Evolutionary conservation across 2,113 vertebrate genomes (phyloP), one percentile per base, ranked within the genome.

Genomic region (Clarias gariepinus): DNA sequence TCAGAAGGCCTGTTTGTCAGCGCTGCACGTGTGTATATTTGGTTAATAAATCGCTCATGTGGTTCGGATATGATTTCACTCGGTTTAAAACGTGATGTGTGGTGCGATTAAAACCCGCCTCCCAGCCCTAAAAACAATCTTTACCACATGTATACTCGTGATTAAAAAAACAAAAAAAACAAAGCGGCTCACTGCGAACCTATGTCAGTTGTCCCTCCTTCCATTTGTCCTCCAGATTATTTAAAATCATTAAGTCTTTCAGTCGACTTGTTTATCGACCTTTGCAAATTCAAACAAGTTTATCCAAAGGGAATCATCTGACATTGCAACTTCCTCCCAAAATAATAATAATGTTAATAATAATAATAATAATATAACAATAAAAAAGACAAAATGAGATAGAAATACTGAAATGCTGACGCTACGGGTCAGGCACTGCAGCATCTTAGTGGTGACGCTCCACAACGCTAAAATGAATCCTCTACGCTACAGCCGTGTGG

Each of bases 121-220:
- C 86, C 41, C 83, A 79, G 53, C 87, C 57, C 87, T 78, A 82
- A 89, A 90, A 85, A 89, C 69, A 81, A 53, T 89, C 68, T 87
- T 79, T 12, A 87, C 82, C 82, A 28, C 83, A 52, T 73, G 57
- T 66, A 86, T 76, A 82, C 80, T 61, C 55, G 64, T 85, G 76
- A 91, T 78, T 21, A 73, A 74, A 30, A 57, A 25, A 76, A 76
- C n/a, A 73, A 52, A 52, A 41, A 73, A 41, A 73, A 28, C 15
- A 53, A 91, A 87, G 89, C 82, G 30, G 88, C 88, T 88, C 87
- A 83, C 91, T 93, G 93, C 94, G 93, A 93, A 91, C 77, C 28
- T 33, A 91, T 91, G 92, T 91, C 90, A 91, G 91, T 92, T 85
- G 41, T 47, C 36, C 47, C 21, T 87, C 87, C 79, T 87, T 91